Percentiles rank a stretch among this genome's conserved stretches.
phyloP scores from a whole-genome alignment of 2,888 invertebrate species.

The Phaedon cochleariae region DNA sequence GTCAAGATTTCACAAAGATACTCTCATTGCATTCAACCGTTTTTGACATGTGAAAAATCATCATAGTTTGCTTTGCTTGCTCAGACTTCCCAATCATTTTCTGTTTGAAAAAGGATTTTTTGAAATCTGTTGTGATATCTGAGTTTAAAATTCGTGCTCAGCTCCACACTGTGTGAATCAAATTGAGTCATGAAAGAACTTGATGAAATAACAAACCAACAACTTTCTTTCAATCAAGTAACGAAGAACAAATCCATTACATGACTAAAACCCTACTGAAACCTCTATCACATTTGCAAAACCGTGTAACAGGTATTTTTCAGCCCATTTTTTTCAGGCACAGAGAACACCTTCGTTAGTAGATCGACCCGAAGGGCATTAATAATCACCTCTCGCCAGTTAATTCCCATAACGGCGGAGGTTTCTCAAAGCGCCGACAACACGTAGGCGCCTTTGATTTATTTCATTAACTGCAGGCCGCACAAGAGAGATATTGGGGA shows the following conservation, averaged over 20 bases:
- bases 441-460: constrained; percentile 4
- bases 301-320: constrained; percentile 6
- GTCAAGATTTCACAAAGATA: too few relatives aligned
- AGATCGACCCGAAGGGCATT: background rate
- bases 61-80: too few relatives aligned
- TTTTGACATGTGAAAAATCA: too few relatives aligned
- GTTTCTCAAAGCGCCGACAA: background rate
- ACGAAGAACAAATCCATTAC: background rate
- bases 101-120: too few relatives aligned
- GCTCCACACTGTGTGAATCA: too few relatives aligned
- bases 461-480: background rate
- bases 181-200: too few relatives aligned
- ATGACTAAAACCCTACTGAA: background rate
- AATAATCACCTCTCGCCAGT: constrained; percentile 11
- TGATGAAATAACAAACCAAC: too few relatives aligned
- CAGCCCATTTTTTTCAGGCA: background rate
- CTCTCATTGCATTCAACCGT: too few relatives aligned
- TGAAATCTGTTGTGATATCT: too few relatives aligned
- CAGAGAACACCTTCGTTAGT: background rate
- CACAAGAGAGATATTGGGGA: background rate
- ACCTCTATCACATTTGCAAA: background rate
- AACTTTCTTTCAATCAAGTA: background rate
- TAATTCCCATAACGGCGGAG: background rate
- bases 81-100: too few relatives aligned
- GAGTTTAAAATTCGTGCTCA: too few relatives aligned